phyloP scores from a whole-genome alignment of 2,113 vertebrate species.

The Nycticebus coucang region DNA sequence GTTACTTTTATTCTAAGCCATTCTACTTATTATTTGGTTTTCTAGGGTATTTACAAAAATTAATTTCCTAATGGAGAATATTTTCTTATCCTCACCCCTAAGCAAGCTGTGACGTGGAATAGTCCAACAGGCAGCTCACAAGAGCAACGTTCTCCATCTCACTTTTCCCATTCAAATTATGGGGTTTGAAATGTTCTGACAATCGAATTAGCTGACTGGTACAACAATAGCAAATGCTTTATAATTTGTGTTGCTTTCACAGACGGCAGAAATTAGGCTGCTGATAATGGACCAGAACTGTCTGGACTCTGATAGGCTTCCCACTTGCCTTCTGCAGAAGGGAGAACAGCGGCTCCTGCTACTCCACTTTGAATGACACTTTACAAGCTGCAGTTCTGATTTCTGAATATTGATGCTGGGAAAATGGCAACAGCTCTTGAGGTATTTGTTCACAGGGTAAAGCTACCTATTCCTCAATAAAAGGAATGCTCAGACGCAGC shows the following conservation, averaged over 20 bases:
- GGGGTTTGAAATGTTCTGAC: constrained; percentile 34
- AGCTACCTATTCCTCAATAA: neutral
- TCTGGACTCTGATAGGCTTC: neutral
- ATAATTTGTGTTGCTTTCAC: constrained; percentile 38
- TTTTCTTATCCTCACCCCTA: constrained; percentile 16
- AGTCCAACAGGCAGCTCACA: neutral
- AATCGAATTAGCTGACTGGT: constrained; percentile 52
- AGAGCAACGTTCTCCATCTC: neutral
- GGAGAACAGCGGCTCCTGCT: neutral
- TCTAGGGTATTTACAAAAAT: constrained; percentile 30
- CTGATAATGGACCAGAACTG: neutral
- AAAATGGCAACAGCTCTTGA: neutral
- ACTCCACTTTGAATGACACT: neutral
- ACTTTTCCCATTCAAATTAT: neutral
- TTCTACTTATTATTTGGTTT: neutral
- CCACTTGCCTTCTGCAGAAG: neutral
- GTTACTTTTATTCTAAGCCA: neutral
- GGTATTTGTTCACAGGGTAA: neutral
- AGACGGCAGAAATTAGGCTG: constrained; percentile 10
- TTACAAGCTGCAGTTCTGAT: neutral
- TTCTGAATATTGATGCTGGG: constrained; percentile 33
- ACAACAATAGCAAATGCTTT: neutral
- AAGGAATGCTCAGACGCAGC: neutral
- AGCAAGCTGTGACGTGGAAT: neutral
- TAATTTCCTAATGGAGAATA: constrained; percentile 35